Base-by-base conservation (phyloP, 2,888 invertebrate genomes). In the Troides helena region DNA sequence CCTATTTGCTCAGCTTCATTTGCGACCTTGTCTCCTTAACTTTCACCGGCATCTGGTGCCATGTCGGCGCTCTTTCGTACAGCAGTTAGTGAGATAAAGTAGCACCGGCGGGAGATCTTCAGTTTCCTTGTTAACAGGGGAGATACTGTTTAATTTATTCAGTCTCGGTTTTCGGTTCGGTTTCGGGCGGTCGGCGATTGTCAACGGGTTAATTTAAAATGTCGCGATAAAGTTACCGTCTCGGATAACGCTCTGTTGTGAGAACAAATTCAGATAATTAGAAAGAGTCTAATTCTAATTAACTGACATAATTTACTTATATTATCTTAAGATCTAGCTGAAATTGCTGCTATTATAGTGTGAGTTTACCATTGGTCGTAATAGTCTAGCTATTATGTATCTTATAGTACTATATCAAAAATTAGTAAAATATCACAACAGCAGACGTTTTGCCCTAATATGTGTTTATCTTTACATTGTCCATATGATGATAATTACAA, bases 101-200 rank as follows among this genome's bases (percentile, higher is more conserved):
- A 80, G 73, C 74, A 78, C 76, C 75, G 80, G 77, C 84, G 77
- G 78, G 77, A 83, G 85, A 88, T 89, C 90, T 89, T 85, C 85
- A 86, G 86, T 87, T 86, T 80, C 80, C 69, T 53, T 74, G 78
- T 82, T 83, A 86, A 83, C 81, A 85, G 81, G 86, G 89, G 86
- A 71, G 80, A 82, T 85, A 83, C 85, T 84, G 86, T 81, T 85
- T 90, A 87, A 92, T 83, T 89, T 91, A 90, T 85, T 78, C 74
- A 74, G 78, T 74, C 77, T 84, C 83, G 82, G 80, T 75, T 78
- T 79, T 77, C 76, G 74, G 75, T 75, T 72, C 70, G 79, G 73
- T 59, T 78, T 76, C 74, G 73, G 80, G 74, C 77, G 77, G 77
- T 80, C 80, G 46, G 50, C 21, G 79, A 73, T 79, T 87, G 87